Evolutionary conservation across 30 jellyfish, hydroid and myxozoan species (phyloP).

Genomic region (Rhopilema esculentum): DNA sequence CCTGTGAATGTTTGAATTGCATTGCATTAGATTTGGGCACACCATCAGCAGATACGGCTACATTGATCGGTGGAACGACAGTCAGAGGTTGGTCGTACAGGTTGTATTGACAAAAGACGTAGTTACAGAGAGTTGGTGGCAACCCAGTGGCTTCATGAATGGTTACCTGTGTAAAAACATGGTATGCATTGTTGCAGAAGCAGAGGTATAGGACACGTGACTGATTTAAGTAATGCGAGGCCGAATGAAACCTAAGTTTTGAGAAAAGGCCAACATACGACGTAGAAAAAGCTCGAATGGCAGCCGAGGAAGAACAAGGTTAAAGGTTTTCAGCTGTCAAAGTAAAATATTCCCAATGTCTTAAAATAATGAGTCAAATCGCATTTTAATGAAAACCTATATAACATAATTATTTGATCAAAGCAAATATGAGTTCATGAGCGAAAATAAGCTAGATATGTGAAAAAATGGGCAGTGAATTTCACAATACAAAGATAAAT

Average conservation of each 20-base stretch:
- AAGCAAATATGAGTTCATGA: background rate
- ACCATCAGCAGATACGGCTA: conserved; percentile 63
- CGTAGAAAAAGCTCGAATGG: too few relatives aligned
- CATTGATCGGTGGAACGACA: conserved; percentile 88
- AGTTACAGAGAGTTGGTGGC: conserved; percentile 85
- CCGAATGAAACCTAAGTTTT: too few relatives aligned
- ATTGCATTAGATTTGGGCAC: conserved; percentile 85
- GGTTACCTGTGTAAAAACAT: conserved; percentile 58
- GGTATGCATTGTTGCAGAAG: background rate
- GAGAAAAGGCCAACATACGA: too few relatives aligned
- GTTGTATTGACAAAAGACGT: conserved; percentile 91
- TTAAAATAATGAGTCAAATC: too few relatives aligned
- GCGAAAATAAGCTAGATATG: background rate
- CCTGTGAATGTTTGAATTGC: conserved; percentile 89
- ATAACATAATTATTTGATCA: background rate
- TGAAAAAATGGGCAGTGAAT: too few relatives aligned
- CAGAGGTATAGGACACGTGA: too few relatives aligned
- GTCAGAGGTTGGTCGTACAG: conserved; percentile 85
- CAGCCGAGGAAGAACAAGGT: too few relatives aligned
- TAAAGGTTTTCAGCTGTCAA: too few relatives aligned
- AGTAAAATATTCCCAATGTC: too few relatives aligned
- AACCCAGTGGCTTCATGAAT: conserved; percentile 92
- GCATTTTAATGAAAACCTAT: background rate
- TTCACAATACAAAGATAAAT: too few relatives aligned
- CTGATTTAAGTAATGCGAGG: too few relatives aligned